Evolutionary conservation across 1,140 invertebrate species (phyloP), one percentile per base, ranked within the genome.

Genomic region (Drosophila hydei): DNA sequence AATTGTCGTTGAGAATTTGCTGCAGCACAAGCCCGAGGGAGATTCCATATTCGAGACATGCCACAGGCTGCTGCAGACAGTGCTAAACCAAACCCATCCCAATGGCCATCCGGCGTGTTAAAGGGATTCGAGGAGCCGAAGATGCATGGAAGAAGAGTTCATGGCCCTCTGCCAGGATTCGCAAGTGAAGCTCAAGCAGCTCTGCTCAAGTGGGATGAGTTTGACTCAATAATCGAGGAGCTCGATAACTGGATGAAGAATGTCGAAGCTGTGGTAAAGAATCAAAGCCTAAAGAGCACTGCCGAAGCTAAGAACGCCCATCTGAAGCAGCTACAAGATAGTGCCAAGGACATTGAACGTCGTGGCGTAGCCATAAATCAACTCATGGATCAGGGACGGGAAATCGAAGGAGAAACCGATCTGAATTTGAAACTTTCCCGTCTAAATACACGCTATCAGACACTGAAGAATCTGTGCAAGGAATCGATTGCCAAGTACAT

Each of bases 241-340:
- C 92, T 98, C 1, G 95, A 95, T 76, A 92, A 93, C 45, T 99
- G 97, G 97, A 92, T 97, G 12, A 96, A 97, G 83, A 93, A 95
- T 40, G 96, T 96, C 84, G 97, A 99, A 92, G 93, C 93, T 47
- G 94, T 96, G 89, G 93, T 98, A 0, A 97, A 97, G 92, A 97
- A 99, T 91, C 96, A 97, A 92, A 96, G 96, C 75, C 92, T 99
- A 4, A 97, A 97, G 90, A 97, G 95, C 84, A 96, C 95, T 5
- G 94, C 96, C 16, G 95, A 96, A 65, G 94, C 96, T 0, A 99
- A 99, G 91, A 92, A 95, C 64, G 92, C 92, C 11, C 96, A 98
- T 92, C 93, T 98, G 23, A 94, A 96, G 38, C 97, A 96, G 88
- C 92, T 99, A 0, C 95, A 95, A 75, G 92, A 92, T 27, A 92